Percentiles rank a stretch among this genome's conserved stretches.
These are phyloP conservation scores for Palythoa caribaeorum DNA, from an alignment of 92 coral and sea anemone species.

Conservation along the genomic window DNA sequence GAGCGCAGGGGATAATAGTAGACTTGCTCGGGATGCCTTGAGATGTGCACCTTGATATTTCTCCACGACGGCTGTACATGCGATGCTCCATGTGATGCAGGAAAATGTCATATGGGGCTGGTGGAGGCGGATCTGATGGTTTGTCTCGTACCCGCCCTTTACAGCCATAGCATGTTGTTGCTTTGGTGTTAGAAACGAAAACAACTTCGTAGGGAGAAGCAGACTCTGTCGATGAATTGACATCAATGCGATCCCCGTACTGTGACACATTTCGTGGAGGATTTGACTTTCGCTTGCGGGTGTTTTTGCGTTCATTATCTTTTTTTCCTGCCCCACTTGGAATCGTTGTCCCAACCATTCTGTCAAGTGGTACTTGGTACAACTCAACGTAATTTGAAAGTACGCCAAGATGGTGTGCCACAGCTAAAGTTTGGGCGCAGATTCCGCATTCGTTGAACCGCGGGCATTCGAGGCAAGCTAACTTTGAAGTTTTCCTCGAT, in stretches of 20 bases:
- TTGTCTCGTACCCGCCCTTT: background rate
- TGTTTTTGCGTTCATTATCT: constrained; percentile 24
- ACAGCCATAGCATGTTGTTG: constrained; percentile 32
- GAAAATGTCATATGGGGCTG: background rate
- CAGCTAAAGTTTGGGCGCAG: constrained; percentile 66
- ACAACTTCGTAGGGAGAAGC: background rate
- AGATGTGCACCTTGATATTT: background rate
- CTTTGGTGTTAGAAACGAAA: constrained; percentile 18
- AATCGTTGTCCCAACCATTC: constrained; percentile 43
- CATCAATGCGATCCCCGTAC: constrained; percentile 46
- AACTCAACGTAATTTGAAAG: constrained; percentile 36
- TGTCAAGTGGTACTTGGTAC: constrained; percentile 50
- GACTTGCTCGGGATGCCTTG: background rate
- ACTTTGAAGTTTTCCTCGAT: constrained; percentile 46
- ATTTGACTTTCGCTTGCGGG: constrained; percentile 33
- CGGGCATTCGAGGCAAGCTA: constrained; percentile 48
- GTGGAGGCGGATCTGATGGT: background rate
- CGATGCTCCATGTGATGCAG: background rate
- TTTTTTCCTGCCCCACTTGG: constrained; percentile 47
- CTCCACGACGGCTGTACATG: background rate
- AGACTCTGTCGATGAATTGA: constrained; percentile 38
- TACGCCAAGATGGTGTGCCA: constrained; percentile 47
- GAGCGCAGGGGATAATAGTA: background rate
- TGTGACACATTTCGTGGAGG: constrained; percentile 53
- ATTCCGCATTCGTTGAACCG: constrained; percentile 49